Evolutionary conservation across 2,797 vertebrate genomes (phyloP).

Genomic region (Knipowitschia caucasica): DNA sequence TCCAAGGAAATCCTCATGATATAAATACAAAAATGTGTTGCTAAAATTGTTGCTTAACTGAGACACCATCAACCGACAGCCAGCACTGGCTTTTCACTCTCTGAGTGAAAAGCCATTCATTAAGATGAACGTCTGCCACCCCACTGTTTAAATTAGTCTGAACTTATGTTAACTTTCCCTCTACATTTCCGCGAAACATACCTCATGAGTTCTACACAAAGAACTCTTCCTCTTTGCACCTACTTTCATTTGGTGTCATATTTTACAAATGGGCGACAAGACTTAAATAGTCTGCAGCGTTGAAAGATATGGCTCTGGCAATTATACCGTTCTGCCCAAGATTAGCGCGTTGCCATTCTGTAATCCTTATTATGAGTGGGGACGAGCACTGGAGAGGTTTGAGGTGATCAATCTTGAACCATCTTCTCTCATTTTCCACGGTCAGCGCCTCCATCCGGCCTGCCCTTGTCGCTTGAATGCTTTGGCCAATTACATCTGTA

Average conservation of each 20-base stretch:
- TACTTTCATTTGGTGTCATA: conserved; percentile 26
- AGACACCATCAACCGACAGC: too few species aligned
- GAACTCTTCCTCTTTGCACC: conserved; percentile 37
- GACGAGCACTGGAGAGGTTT: conserved; percentile 53
- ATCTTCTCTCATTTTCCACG: conserved; percentile 75
- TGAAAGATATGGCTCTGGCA: conserved; percentile 51
- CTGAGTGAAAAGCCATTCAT: too few species aligned
- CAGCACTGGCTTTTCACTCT: too few species aligned
- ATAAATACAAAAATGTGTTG: too few species aligned
- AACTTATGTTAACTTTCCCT: too few species aligned
- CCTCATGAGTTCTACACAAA: conserved; percentile 25
- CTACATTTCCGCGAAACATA: conserved; percentile 32
- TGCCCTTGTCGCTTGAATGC: conserved; percentile 74
- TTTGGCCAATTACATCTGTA: conserved; percentile 67
- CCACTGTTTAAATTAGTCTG: too few species aligned
- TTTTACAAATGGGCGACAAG: conserved; percentile 50
- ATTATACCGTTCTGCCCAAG: conserved; percentile 57
- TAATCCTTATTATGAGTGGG: conserved; percentile 62
- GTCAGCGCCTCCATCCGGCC: conserved; percentile 71
- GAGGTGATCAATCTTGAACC: conserved; percentile 75
- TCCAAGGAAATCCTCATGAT: too few species aligned
- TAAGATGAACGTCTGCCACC: too few species aligned
- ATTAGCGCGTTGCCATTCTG: conserved; percentile 49
- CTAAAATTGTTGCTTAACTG: too few species aligned
- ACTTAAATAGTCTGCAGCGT: conserved; percentile 45